Conservation (phyloP, 1,140 invertebrate species). For the Lepidurus arcticus region DNA sequence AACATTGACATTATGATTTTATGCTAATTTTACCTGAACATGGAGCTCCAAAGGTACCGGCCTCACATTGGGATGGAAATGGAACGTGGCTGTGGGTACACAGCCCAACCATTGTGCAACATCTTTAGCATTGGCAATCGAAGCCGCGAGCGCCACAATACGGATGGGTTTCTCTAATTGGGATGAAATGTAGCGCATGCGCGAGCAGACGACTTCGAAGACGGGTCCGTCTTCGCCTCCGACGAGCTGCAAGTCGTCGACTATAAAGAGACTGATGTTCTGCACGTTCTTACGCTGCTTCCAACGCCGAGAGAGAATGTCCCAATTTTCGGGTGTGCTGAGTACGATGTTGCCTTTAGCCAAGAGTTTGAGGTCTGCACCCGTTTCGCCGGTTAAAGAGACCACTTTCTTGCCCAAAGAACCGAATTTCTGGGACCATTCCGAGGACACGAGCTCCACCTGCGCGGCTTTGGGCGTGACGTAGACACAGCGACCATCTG, state of each 20-base stretch:
- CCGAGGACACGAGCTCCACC: slow-evolving; percentile 81
- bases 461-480: slow-evolving; percentile 86
- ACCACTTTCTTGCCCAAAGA: slow-evolving; percentile 82
- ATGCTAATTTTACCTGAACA: slow-evolving; percentile 57
- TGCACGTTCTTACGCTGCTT: slow-evolving; percentile 98
- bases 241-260: slow-evolving; percentile 92
- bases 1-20: slow-evolving; percentile 11
- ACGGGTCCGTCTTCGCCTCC: slow-evolving; percentile 87
- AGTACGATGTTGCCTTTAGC: slow-evolving; percentile 92
- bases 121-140: slow-evolving; percentile 91
- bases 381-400: slow-evolving; percentile 94
- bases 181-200: slow-evolving; percentile 95
- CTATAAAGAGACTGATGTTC: slow-evolving; percentile 93
- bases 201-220: slow-evolving; percentile 92
- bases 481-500: slow-evolving; percentile 71
- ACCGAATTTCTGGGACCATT: slow-evolving; percentile 88
- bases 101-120: slow-evolving; percentile 96
- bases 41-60: slow-evolving; percentile 92
- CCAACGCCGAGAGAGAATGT: slow-evolving; percentile 95
- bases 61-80: slow-evolving; percentile 96
- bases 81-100: slow-evolving; percentile 85
- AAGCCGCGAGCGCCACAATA: slow-evolving; percentile 91
- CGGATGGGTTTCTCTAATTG: slow-evolving; percentile 90
- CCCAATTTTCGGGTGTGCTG: slow-evolving; percentile 97
- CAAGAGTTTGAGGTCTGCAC: slow-evolving; percentile 84